Evolutionary conservation across 2,797 vertebrate genomes (phyloP).

Genomic region (Melanotaenia boesemani): DNA sequence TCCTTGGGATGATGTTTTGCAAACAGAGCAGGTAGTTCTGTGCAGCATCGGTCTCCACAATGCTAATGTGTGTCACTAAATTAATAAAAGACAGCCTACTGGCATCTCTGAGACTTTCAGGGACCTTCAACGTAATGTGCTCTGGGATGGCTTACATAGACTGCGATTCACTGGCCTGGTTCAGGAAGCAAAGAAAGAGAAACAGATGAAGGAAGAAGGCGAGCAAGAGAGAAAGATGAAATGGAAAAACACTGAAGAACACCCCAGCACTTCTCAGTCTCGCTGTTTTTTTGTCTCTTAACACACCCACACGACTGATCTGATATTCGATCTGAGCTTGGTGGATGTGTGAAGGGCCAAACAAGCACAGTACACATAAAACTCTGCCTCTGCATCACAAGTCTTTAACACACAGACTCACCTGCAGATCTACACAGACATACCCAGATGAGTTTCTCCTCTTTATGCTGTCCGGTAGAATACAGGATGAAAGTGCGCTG

Average conservation of each 20-base stretch:
- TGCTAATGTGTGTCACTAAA: conserved; percentile 15
- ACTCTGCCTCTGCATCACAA: conserved; percentile 16
- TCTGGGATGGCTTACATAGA: conserved; percentile 4
- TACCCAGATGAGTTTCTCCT: conserved; percentile 1
- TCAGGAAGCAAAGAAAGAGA: conserved; percentile 23
- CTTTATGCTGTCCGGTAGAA: conserved; percentile 21
- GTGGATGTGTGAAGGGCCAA: conserved; percentile 44
- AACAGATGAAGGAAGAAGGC: conserved; percentile 22
- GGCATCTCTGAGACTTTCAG: not conserved
- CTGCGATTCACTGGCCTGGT: conserved; percentile 28
- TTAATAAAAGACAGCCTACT: conserved; percentile 14
- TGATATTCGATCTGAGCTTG: conserved; percentile 59
- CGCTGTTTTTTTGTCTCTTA: conserved; percentile 32
- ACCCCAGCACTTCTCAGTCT: conserved; percentile 35
- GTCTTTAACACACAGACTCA: conserved; percentile 42
- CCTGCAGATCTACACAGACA: conserved; percentile 48
- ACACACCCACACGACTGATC: conserved; percentile 56
- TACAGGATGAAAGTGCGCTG: not conserved
- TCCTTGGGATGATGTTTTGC: conserved; percentile 10
- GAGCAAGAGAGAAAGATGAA: conserved; percentile 31
- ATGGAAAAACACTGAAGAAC: conserved; percentile 62
- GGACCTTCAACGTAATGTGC: not conserved
- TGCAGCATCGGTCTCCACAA: conserved; percentile 11
- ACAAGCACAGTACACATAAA: conserved; percentile 37
- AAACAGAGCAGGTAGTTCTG: conserved; percentile 7